Base-by-base conservation (phyloP, 2,888 invertebrate species). In the Liodrosophila aerea region DNA sequence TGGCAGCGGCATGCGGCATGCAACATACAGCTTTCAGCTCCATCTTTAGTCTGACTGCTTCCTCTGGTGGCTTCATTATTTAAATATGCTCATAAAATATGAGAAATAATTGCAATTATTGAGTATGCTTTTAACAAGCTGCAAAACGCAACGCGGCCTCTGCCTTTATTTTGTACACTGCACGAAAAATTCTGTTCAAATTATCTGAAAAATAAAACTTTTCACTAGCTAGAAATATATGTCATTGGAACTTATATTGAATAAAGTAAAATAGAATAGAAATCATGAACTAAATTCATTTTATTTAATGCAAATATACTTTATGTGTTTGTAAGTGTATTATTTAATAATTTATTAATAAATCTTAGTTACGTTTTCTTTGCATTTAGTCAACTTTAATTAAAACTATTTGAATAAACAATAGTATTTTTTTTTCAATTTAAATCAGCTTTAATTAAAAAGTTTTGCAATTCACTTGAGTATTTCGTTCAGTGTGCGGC, bases 81-180 rank as follows among this genome's bases (percentile, higher is more conserved):
- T 67, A 74, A 74, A 71, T 74, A 71, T 30, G 60, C 73, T 74
- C 64, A 74, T 74, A 74, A 74, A 78, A 78, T 82, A 78, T 78
- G 83, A 78, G 68, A 78, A 82, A 82, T 82, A 82, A 78, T 76
- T 78, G 83, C 83, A 78, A 82, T 82, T 78, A 78, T 82, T 77
- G 76, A 64, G 68, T 51, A 58, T 59, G 66, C 69, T 66, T 74
- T 61, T 57, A 64, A 64, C 68, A 72, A 72, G 72, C 70, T 50
- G 70, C 70, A 43, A 65, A 60, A 56, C 43, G 37, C 59, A 47
- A 16, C 11, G 33, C 53, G 1, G 37, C 27, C 47, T 8, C 51
- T 3, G 16, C 11, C 47, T 53, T 27, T 7, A 13, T 8, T 1
- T 57, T n/a, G n/a, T n/a, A 56, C 63, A 64, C 67, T 66, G 45